Evolutionary conservation across 2,113 vertebrate species (phyloP), one percentile per base, ranked within the genome.

Genomic region (Sakesphorus luctuosus): DNA sequence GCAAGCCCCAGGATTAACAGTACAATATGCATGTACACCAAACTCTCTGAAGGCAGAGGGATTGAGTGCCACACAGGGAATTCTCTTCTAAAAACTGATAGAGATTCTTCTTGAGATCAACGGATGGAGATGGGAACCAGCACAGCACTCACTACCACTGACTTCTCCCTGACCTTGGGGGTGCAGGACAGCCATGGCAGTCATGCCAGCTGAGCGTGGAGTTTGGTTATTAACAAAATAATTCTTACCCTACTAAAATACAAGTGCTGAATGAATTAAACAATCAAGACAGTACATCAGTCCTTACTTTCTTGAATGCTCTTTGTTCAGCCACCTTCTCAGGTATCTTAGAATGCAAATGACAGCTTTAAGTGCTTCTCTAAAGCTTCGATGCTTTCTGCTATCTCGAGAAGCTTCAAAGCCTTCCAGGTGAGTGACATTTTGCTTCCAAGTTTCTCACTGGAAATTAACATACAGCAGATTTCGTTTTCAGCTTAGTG

Each of bases 261-360:
- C 53, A 94, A 90, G 33, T 2, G 61, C 33, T 23, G 67, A 31
- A n/a, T 13, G 1, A 31, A 84, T 53, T 69, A 75, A 87, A 53
- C 3, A 47, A 59, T 16, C 4, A 61, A 69, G 26, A 69, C 21
- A 46, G 46, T 95, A 94, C 82, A 95, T 97, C 96, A 35, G 10
- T 13, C 36, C 59, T 91, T 81, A 96, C 2, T 93, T 88, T 96
- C 13, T 33, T 78, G 6, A 96, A 35, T 76, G 61, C 18, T 21
- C 1, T 89, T 35, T 86, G 65, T 82, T 96, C 94, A 33, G 80
- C 75, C 91, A 97, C 13, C 86, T 80, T 82, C 95, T 97, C 77
- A 93, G 5, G 4, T 3, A 7, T 4, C 84, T 96, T 49, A 97
- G 94, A 61, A 95, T 23, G 13, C n/a, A 16, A 53, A 47, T 28